Conservation (phyloP, 2,113 vertebrate genomes). For the Neogale vison region DNA sequence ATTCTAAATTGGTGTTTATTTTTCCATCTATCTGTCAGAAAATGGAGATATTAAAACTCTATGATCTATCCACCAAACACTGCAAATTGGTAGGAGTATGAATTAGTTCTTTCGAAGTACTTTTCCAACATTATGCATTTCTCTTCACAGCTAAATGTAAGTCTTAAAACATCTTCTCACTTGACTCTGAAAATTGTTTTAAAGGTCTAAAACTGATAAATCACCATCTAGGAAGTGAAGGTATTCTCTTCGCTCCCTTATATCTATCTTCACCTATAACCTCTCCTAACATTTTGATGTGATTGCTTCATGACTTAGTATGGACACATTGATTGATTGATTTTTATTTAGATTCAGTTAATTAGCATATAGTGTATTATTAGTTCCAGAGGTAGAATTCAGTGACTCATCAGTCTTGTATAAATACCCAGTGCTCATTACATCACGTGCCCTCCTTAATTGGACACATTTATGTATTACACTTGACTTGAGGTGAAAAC, state of each 20-base stretch:
- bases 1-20: not conserved
- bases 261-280: not conserved
- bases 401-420: not conserved
- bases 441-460: not conserved
- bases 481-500: not conserved
- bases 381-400: not conserved
- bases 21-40: not conserved
- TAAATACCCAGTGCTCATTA: not conserved
- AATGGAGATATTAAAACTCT: not conserved
- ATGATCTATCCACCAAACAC: not conserved
- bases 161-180: not conserved
- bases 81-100: not conserved
- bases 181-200: constrained; percentile 2
- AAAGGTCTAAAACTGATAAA: not conserved
- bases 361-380: not conserved
- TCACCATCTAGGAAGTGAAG: not conserved
- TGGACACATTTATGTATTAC: not conserved
- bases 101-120: not conserved
- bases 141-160: not conserved
- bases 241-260: not conserved
- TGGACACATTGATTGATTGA: not conserved
- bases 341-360: not conserved
- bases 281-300: not conserved
- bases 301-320: not conserved
- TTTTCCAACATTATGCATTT: constrained; percentile 5